Evolutionary conservation across 2,113 vertebrate species (phyloP), one percentile per base, ranked within the genome.

Genomic region (Boleophthalmus pectinirostris): DNA sequence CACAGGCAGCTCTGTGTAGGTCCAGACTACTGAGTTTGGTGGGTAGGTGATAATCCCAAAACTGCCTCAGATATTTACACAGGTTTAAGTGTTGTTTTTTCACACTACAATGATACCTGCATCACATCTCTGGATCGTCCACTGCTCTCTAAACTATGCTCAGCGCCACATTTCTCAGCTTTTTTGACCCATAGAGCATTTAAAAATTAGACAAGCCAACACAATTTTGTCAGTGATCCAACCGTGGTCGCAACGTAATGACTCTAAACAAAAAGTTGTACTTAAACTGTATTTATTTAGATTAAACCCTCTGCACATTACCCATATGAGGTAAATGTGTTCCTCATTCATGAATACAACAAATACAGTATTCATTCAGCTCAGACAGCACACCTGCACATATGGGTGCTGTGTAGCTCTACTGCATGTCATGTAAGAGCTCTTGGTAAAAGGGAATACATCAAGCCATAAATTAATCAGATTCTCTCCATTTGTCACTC

Each of bases 41-140:
- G 70, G 81, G 84, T 85, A 85, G 85, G 88, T 92, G 91, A 90
- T 81, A 89, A 88, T 88, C 81, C 84, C 85, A 79, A 79, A 69
- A 89, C 79, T 83, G 77, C 85, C 88, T 73, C 71, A 80, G 81
- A 87, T 88, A 84, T 93, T 93, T 89, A 85, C 91, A 88, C 83
- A 92, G 87, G 91, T 85, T 87, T 75, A 82, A 89, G 47, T 90
- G 88, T 92, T 94, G 87, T 92, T 93, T 93, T 90, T 91, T 94
- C 86, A 89, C 92, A 91, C 85, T 66, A 83, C 35, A 81, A 75
- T 90, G 91, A 83, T 89, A 93, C 92, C 90, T 93, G 89, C 91
- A 93, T 86, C 85, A 88, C 91, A 93, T 89, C 90, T 90, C 89
- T 84, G 91, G 87, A 72, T 84, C 78, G 72, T 66, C 58, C 79